Conservation (phyloP, 2,113 vertebrate genomes). For the Acanthochromis polyacanthus region DNA sequence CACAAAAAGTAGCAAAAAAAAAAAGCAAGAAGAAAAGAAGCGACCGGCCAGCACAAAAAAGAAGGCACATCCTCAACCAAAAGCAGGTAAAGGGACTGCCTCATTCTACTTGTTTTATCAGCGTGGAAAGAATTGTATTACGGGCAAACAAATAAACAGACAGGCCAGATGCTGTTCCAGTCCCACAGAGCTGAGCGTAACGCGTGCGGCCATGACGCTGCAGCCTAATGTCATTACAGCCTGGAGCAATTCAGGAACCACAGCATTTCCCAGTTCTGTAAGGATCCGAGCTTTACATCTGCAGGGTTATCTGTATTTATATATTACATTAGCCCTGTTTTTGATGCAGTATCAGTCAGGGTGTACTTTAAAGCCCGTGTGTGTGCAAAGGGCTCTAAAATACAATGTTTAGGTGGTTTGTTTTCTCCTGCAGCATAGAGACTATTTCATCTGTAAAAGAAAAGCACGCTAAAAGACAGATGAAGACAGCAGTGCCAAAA, state of each 20-base stretch:
- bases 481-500: conserved; percentile 55
- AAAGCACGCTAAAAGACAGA: conserved; percentile 37
- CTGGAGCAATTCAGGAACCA: conserved; percentile 3
- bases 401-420: conserved; percentile 13
- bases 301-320: not conserved
- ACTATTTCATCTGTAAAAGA: conserved; percentile 22
- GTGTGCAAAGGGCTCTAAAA: not conserved
- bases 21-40: not conserved
- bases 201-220: not conserved
- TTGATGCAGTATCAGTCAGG: not conserved
- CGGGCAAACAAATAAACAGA: conserved; percentile 45
- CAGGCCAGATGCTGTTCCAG: conserved; percentile 45
- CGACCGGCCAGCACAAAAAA: conserved; percentile 26
- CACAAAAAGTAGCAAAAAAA: not conserved
- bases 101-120: conserved; percentile 54
- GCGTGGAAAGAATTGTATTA: conserved; percentile 44
- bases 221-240: conserved; percentile 25
- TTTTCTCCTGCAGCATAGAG: conserved; percentile 33
- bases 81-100: conserved; percentile 29
- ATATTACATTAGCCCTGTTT: not conserved
- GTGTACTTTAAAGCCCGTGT: not conserved
- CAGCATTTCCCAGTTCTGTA: not conserved
- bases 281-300: conserved; percentile 9
- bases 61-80: conserved; percentile 5
- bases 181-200: not conserved